These are phyloP conservation scores for Irena cyanogastra DNA, from an alignment of 2,113 vertebrate species.

Conservation along the genomic window DNA sequence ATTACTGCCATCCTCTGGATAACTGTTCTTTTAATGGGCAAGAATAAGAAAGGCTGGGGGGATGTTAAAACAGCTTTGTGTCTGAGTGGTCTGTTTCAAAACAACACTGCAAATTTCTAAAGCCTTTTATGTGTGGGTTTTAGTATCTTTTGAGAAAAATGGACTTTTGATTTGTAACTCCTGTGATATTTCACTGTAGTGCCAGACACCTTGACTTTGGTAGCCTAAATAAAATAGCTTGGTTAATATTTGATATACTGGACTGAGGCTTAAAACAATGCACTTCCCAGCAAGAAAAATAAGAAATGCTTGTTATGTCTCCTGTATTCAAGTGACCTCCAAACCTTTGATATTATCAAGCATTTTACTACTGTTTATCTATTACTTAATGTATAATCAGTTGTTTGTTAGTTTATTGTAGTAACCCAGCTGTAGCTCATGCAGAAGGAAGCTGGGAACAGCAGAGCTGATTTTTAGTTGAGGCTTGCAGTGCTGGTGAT, in stretches of 20 bases:
- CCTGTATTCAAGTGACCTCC: background rate
- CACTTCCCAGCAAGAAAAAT: background rate
- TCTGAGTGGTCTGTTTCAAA: background rate
- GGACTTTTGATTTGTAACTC: background rate
- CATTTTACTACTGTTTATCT: constrained; percentile 9
- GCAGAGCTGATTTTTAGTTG: background rate
- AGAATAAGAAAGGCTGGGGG: background rate
- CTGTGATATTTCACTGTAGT: background rate
- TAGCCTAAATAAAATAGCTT: background rate
- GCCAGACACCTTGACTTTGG: background rate
- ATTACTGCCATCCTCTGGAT: background rate
- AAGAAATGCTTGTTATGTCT: background rate
- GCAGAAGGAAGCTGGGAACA: background rate
- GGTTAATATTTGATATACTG: background rate
- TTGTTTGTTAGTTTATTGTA: constrained; percentile 18
- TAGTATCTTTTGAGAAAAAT: background rate
- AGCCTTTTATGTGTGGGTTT: background rate
- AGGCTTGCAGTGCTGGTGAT: background rate
- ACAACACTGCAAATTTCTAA: background rate
- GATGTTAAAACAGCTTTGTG: background rate
- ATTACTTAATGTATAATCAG: constrained; percentile 24
- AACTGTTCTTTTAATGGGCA: background rate
- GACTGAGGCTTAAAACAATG: background rate
- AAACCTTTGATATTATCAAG: background rate
- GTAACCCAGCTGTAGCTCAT: background rate